Percentiles rank a stretch among this genome's conserved stretches.
Evolutionary conservation across 2,113 vertebrate genomes (phyloP).

Genomic region (Odontesthes bonariensis): DNA sequence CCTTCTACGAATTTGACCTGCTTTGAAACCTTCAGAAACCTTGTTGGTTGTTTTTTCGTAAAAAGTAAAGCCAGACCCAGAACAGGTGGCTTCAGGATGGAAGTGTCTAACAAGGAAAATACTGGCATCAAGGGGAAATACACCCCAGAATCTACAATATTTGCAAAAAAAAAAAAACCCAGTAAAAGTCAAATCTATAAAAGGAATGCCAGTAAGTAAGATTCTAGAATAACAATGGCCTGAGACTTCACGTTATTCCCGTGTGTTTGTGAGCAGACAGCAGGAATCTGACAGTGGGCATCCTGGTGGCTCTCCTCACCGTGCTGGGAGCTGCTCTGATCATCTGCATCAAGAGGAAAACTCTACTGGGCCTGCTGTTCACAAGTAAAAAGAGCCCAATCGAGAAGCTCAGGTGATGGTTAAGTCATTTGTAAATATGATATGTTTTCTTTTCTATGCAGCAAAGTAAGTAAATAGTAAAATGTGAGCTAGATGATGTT

Average conservation of each 20-base stretch:
- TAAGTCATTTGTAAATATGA: background rate
- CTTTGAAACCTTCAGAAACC: no score
- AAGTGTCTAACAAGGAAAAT: background rate
- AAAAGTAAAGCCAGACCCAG: background rate
- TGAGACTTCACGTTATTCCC: background rate
- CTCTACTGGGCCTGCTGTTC: slow-evolving; percentile 85
- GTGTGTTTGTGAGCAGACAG: slow-evolving; percentile 80
- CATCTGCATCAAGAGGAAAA: slow-evolving; percentile 90
- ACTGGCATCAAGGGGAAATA: background rate
- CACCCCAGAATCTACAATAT: background rate
- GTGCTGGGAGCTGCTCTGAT: slow-evolving; percentile 84
- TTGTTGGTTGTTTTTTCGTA: background rate
- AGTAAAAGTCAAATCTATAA: background rate
- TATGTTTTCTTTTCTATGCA: background rate
- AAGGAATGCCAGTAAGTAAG: background rate
- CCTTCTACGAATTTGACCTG: no score
- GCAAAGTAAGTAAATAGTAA: background rate
- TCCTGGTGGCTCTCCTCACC: slow-evolving; percentile 86
- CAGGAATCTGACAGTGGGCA: slow-evolving; percentile 82
- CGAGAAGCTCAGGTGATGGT: slow-evolving; percentile 90
- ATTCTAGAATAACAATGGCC: no score
- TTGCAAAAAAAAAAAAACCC: background rate
- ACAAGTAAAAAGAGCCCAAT: slow-evolving; percentile 89
- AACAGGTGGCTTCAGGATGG: background rate
- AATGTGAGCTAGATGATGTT: background rate